These are phyloP conservation scores for Amblyornis subalaris DNA, from an alignment of 2,113 vertebrate genomes.

Conservation along the genomic window DNA sequence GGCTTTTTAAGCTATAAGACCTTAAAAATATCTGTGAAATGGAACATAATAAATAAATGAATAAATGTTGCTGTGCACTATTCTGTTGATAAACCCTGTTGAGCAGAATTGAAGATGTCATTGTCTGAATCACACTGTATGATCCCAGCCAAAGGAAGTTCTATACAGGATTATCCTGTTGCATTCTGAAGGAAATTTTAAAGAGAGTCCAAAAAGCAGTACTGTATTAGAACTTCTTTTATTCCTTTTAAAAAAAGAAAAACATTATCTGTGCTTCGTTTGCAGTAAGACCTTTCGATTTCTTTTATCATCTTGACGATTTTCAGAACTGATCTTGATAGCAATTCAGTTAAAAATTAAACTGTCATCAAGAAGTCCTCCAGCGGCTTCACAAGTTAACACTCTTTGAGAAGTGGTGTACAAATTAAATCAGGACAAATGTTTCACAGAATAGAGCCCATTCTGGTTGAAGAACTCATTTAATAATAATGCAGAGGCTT, in stretches of 20 bases:
- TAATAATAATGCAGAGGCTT: background rate
- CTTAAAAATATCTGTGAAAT: background rate
- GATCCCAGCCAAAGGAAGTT: background rate
- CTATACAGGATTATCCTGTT: background rate
- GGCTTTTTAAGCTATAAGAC: background rate
- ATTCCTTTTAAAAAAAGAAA: background rate
- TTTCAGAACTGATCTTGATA: conserved; percentile 28
- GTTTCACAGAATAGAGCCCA: background rate
- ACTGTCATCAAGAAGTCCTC: background rate
- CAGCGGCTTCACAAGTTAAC: background rate
- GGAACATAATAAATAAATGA: conserved; percentile 20
- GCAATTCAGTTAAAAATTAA: conserved; percentile 11
- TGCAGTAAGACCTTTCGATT: conserved; percentile 17
- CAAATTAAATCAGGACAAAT: background rate
- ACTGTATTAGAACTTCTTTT: background rate
- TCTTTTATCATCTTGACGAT: background rate
- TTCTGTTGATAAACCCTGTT: background rate
- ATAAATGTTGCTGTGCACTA: background rate
- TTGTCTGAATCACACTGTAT: conserved; percentile 1
- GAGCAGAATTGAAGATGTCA: background rate
- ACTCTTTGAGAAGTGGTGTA: background rate
- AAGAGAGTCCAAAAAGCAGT: background rate
- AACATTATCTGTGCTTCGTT: background rate
- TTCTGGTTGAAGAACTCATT: background rate
- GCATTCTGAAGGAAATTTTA: conserved; percentile 19